Percentiles rank a stretch among this genome's conserved stretches.
These are phyloP conservation scores for Mico argentatus DNA, from an alignment of 2,797 vertebrate genomes.

Conservation along the genomic window DNA sequence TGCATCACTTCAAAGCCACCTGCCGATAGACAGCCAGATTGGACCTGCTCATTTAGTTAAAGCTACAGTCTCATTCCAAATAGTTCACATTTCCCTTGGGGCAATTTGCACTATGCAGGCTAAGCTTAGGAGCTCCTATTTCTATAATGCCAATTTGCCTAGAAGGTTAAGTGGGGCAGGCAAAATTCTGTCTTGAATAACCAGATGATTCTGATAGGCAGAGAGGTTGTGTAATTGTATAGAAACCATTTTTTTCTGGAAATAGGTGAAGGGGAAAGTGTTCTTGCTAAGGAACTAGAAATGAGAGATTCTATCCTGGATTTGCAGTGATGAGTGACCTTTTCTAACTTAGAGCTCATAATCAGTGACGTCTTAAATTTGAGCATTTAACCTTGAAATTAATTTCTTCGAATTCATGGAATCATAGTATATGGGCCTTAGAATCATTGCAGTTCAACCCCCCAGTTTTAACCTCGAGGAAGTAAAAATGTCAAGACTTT, in stretches of 20 bases:
- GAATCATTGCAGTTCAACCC: not conserved
- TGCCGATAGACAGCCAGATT: constrained; percentile 38
- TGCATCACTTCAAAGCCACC: constrained; percentile 14
- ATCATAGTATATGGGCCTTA: not conserved
- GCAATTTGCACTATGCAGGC: not conserved
- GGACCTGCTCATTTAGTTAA: constrained; percentile 13
- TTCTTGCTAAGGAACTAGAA: not conserved
- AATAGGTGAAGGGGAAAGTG: not conserved
- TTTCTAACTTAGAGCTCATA: not conserved
- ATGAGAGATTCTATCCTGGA: not conserved
- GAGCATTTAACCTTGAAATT: not conserved
- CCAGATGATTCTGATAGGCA: not conserved
- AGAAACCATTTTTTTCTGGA: constrained; percentile 32
- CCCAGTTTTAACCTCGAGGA: not conserved
- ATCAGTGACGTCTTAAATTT: constrained; percentile 16
- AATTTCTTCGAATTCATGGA: not conserved
- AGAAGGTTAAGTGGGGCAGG: not conserved
- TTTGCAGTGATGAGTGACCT: not conserved
- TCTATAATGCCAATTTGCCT: not conserved
- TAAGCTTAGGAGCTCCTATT: not conserved
- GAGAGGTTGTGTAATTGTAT: not conserved
- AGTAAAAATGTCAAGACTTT: not conserved
- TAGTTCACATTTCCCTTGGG: not conserved
- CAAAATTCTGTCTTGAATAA: not conserved
- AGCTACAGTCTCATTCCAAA: constrained; percentile 8